Percentiles rank a stretch among this genome's conserved stretches.
phyloP scores from a whole-genome alignment of 2,797 vertebrate species.

The Onychomys leucogaster region DNA sequence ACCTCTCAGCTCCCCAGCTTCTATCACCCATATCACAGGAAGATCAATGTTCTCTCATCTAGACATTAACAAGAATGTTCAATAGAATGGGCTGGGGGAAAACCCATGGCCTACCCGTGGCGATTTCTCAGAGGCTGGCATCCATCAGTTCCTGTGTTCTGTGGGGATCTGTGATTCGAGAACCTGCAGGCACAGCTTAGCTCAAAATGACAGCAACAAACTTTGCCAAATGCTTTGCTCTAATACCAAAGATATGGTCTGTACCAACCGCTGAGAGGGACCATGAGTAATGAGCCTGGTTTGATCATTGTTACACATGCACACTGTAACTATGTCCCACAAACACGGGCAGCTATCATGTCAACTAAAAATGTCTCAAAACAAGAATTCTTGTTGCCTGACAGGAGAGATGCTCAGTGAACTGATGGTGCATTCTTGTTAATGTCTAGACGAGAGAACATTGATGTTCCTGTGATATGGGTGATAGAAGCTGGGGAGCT shows the following conservation, averaged over 20 bases:
- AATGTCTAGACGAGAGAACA: slow-evolving; percentile 8
- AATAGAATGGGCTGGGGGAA: not conserved
- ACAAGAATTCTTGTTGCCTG: not conserved
- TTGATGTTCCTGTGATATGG: slow-evolving; percentile 4
- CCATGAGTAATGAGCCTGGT: not conserved
- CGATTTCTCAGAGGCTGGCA: not conserved
- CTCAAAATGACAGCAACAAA: not conserved
- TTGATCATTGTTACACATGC: not conserved
- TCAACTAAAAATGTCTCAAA: not conserved
- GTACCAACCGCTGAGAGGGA: not conserved
- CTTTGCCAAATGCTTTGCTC: not conserved
- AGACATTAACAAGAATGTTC: not conserved
- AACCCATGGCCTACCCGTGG: not conserved
- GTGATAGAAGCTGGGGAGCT: not conserved
- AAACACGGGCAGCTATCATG: not conserved
- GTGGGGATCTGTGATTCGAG: not conserved
- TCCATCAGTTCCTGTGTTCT: not conserved
- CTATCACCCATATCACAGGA: slow-evolving; percentile 9
- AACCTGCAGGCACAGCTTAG: not conserved
- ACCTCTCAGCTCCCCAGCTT: slow-evolving; percentile 6
- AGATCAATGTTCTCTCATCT: slow-evolving; percentile 14
- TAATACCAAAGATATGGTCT: not conserved
- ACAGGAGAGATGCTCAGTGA: not conserved
- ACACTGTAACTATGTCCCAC: not conserved
- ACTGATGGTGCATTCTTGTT: slow-evolving; percentile 41